These are phyloP conservation scores for Graphium colonna DNA, from an alignment of 2,888 invertebrate species.

Conservation along the genomic window DNA sequence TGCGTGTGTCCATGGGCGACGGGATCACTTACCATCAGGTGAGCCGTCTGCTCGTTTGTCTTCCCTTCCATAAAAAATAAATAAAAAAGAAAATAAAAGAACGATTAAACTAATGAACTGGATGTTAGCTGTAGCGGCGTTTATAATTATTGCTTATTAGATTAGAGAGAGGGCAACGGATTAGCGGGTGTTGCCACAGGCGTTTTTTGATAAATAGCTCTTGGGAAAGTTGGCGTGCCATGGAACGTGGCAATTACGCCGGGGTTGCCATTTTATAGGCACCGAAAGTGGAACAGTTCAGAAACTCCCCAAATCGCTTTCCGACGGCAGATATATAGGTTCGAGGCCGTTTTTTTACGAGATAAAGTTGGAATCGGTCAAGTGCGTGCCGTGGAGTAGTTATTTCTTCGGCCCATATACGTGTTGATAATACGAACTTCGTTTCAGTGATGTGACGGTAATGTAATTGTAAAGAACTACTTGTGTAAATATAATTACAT, in stretches of 20 bases:
- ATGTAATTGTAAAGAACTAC: too few relatives aligned
- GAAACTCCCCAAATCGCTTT: slow-evolving; percentile 21
- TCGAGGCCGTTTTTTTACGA: slow-evolving; percentile 12
- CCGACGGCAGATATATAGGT: slow-evolving; percentile 18
- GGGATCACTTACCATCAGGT: too few relatives aligned
- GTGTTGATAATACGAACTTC: too few relatives aligned
- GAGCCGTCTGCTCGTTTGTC: too few relatives aligned
- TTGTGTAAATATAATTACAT: too few relatives aligned
- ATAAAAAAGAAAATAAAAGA: too few relatives aligned
- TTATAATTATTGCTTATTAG: slow-evolving; percentile 6
- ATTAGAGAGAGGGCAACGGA: slow-evolving; percentile 3
- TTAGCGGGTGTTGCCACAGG: slow-evolving; percentile 5
- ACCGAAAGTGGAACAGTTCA: slow-evolving; percentile 10
- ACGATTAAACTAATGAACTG: slow-evolving; percentile 8
- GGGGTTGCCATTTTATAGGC: slow-evolving; percentile 18
- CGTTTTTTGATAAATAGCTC: slow-evolving; percentile 28
- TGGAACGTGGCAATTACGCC: slow-evolving; percentile 21
- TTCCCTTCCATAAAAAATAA: too few relatives aligned
- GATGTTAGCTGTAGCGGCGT: neutral
- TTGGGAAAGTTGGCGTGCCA: slow-evolving; percentile 21
- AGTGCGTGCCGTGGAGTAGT: too few relatives aligned
- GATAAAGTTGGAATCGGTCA: slow-evolving; percentile 22
- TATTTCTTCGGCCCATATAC: too few relatives aligned
- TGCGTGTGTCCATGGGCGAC: too few relatives aligned
- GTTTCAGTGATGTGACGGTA: too few relatives aligned